Percentiles rank a stretch among this genome's conserved stretches.
phyloP scores from a whole-genome alignment of 2,113 vertebrate species.

The Proterorhinus semilunaris region DNA sequence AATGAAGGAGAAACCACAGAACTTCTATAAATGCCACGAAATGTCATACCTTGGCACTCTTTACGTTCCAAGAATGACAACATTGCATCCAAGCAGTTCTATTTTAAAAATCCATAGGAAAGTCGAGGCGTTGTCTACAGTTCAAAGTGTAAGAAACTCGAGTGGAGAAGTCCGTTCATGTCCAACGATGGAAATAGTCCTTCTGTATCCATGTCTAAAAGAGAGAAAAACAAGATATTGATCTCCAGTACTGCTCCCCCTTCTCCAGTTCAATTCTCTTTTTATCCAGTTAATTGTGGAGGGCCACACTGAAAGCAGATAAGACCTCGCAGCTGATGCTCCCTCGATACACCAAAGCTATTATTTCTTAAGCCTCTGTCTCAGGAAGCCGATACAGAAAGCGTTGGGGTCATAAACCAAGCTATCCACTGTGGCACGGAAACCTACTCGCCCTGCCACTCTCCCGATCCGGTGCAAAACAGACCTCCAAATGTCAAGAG shows the following conservation, averaged over 20 bases:
- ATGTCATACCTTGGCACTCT: too few species aligned
- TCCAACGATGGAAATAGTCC: conserved; percentile 6
- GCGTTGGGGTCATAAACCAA: conserved; percentile 1
- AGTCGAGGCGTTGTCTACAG: too few species aligned
- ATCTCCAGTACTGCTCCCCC: not conserved
- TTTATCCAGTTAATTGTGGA: conserved; percentile 17
- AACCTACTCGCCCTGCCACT: conserved; percentile 3
- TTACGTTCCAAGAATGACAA: too few species aligned
- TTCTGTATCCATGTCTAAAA: not conserved
- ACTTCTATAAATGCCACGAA: too few species aligned
- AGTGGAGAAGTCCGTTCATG: too few species aligned
- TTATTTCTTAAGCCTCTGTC: conserved; percentile 15
- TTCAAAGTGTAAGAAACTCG: too few species aligned
- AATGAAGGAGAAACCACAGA: too few species aligned
- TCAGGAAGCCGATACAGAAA: conserved; percentile 9
- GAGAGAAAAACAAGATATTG: conserved; percentile 5
- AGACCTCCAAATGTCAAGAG: not conserved
- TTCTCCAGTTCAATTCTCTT: not conserved
- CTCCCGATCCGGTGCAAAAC: not conserved
- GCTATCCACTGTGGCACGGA: not conserved
- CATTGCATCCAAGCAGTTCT: too few species aligned
- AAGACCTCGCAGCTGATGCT: not conserved
- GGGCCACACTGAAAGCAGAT: not conserved
- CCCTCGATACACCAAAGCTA: conserved; percentile 4
- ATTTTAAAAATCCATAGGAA: too few species aligned